phyloP scores from a whole-genome alignment of 2,888 invertebrate species.

The Hydraecia micacea region DNA sequence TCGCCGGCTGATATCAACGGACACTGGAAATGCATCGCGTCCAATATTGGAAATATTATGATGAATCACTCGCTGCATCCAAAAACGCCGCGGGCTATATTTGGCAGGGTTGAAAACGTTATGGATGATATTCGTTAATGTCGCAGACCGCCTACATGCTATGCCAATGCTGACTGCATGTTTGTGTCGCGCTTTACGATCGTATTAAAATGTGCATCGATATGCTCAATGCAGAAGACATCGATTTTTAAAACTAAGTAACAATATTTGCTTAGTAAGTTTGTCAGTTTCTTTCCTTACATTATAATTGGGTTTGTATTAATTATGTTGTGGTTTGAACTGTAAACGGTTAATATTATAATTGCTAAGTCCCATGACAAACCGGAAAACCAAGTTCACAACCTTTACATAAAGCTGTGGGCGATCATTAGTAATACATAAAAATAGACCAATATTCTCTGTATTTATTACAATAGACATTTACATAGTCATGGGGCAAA shows the following conservation, averaged over 20 bases:
- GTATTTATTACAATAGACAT: conserved; percentile 39
- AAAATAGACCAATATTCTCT: conserved; percentile 38
- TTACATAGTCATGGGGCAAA: conserved; percentile 23
- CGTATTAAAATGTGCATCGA: conserved; percentile 25
- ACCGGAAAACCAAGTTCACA: conserved; percentile 50
- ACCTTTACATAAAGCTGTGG: conserved; percentile 32
- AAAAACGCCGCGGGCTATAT: conserved; percentile 52
- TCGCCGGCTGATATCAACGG: conserved; percentile 71
- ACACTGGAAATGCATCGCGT: conserved; percentile 74
- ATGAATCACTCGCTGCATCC: conserved; percentile 68
- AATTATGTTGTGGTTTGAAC: conserved; percentile 15
- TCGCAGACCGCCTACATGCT: conserved; percentile 49
- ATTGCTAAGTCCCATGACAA: conserved; percentile 28
- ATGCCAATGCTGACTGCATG: conserved; percentile 30
- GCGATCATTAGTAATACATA: conserved; percentile 49
- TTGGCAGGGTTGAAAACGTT: conserved; percentile 51
- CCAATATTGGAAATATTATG: conserved; percentile 69
- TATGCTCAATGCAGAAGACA: background rate
- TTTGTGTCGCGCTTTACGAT: conserved; percentile 13
- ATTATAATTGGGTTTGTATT: background rate
- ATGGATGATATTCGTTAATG: conserved; percentile 54
- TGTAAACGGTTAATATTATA: conserved; percentile 27
- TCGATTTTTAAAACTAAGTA: background rate
- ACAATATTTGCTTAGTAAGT: background rate
- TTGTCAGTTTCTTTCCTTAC: background rate